These are phyloP conservation scores for Podarcis muralis DNA, from an alignment of 2,113 vertebrate genomes.

Conservation along the genomic window DNA sequence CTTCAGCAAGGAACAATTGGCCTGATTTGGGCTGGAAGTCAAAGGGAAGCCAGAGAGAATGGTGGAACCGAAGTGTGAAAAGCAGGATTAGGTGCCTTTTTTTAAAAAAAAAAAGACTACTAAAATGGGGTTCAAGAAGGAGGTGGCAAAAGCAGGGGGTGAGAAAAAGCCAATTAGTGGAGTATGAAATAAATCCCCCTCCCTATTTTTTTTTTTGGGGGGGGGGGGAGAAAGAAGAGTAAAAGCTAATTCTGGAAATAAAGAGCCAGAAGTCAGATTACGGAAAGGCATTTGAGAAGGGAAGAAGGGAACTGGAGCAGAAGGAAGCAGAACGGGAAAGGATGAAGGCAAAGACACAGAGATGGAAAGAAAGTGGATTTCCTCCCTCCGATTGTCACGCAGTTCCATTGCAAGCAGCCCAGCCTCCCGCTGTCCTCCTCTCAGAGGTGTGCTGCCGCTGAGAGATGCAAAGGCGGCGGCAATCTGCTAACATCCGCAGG, in stretches of 20 bases:
- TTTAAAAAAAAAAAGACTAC: constrained; percentile 20
- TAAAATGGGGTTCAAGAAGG: constrained; percentile 22
- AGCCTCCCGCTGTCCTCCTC: neutral
- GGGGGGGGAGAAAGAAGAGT: constrained; percentile 18
- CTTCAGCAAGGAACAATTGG: constrained; percentile 21
- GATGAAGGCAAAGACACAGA: neutral
- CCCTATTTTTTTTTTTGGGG: neutral
- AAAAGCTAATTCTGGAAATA: neutral
- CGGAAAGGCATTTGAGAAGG: neutral
- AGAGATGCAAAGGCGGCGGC: neutral
- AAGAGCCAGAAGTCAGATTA: constrained; percentile 39
- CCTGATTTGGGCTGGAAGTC: constrained; percentile 47
- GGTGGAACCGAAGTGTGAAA: constrained; percentile 47
- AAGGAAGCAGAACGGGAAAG: neutral
- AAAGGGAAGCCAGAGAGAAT: constrained; percentile 40
- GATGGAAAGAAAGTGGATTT: neutral
- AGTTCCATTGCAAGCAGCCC: neutral
- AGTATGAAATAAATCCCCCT: constrained; percentile 41
- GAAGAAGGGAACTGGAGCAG: neutral
- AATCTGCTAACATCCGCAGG: constrained; percentile 39
- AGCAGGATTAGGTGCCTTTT: constrained; percentile 52
- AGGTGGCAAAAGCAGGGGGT: constrained; percentile 41
- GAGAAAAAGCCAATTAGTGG: constrained; percentile 57
- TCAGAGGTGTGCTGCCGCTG: neutral
- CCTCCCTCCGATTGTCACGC: neutral